These are phyloP conservation scores for Hapalemur alaotrensis DNA, from an alignment of 2,797 vertebrate species.

Conservation along the genomic window DNA sequence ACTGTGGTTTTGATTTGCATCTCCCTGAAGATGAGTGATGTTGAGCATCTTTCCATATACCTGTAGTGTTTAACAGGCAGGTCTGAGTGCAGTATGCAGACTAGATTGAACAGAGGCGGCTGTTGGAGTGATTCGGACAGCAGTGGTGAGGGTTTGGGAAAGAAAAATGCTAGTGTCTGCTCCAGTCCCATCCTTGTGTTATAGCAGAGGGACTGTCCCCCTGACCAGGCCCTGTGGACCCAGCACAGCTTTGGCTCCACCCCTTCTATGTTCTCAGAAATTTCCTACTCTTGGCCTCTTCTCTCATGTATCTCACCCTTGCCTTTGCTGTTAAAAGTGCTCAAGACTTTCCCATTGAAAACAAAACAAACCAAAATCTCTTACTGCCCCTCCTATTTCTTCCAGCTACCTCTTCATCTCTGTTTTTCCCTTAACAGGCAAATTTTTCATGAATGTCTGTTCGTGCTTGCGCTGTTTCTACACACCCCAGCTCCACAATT, in stretches of 20 bases:
- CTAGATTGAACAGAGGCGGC: background rate
- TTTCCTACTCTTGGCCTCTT: background rate
- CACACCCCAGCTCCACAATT: background rate
- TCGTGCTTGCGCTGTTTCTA: background rate
- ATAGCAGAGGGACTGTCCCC: background rate
- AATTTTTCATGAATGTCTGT: background rate
- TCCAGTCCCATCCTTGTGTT: background rate
- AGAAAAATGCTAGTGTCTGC: background rate
- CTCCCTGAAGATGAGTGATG: background rate
- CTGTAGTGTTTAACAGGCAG: background rate
- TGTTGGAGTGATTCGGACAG: background rate
- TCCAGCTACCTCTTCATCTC: background rate
- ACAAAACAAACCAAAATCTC: background rate
- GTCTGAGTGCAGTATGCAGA: background rate
- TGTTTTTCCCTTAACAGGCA: background rate
- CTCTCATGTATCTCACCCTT: background rate
- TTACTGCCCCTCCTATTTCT: background rate
- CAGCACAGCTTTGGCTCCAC: background rate
- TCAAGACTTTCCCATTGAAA: background rate
- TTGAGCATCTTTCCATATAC: background rate
- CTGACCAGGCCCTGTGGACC: background rate
- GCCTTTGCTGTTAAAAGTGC: background rate
- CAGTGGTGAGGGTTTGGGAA: background rate
- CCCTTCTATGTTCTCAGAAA: background rate
- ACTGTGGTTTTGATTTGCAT: background rate